Base-by-base conservation (phyloP, 1,140 invertebrate genomes). In the Bombus sylvicola region DNA sequence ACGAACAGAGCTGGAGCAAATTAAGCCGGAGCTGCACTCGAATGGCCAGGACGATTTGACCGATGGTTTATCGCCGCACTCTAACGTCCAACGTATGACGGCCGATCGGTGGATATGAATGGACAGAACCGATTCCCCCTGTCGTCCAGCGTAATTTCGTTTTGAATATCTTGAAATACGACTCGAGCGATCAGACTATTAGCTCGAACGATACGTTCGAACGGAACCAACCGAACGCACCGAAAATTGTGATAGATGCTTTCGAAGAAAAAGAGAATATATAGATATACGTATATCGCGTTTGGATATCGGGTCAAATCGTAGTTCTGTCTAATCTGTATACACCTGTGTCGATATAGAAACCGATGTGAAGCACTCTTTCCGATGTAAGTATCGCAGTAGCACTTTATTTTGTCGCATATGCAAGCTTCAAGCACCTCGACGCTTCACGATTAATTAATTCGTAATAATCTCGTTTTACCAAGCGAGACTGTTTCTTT, bases 371-470 rank as follows among this genome's bases (percentile, higher is more conserved):
- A 89, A 90, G 88, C 89, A 90, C 88, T 88, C 83, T 90, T 90
- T 90, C 88, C 86, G 89, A 90, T 90, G 89, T 90, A 90, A 90
- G 89, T 90, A 90, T 90, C 83, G 89, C 89, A 90, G 89, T 90
- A 90, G 89, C 89, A 90, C 89, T 88, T 90, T 88, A 90, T 86
- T 88, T 84, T 90, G 89, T 90, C 83, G 89, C 89, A 90, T 85
- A 89, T 62, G 88, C 88, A 89, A 89, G 87, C 87, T 89, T 89
- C 72, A 73, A 89, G 88, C 88, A 89, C 73, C 62, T 57, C 62
- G 77, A 81, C 59, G 78, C 79, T 85, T 85, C 59, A 85, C 79
- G 34, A 81, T 85, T 53, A 43, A 74, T 85, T 57, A 74, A 81
- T 85, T 43, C 28, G 37, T 41, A 10, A 34, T 8, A 8, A 37